phyloP scores from a whole-genome alignment of 2,113 vertebrate genomes.

The Phaethon lepturus region DNA sequence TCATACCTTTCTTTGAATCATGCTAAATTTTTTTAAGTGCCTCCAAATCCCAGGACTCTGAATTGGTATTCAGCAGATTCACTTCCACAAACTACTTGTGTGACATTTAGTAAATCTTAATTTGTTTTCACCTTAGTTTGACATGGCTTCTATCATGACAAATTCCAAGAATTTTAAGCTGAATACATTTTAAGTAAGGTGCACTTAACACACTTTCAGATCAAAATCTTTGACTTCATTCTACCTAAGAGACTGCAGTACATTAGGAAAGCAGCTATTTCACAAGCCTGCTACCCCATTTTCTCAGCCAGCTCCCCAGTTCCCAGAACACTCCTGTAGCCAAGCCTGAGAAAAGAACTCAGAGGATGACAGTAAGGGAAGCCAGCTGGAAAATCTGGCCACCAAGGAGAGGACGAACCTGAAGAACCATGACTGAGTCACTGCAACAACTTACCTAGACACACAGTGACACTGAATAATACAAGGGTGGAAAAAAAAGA shows the following conservation, averaged over 20 bases:
- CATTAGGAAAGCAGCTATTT: not conserved
- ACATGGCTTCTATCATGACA: not conserved
- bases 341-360: not conserved
- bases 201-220: not conserved
- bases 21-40: accelerated
- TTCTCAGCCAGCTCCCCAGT: not conserved
- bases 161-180: not conserved
- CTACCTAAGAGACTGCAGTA: not conserved
- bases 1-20: not conserved
- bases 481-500: not conserved
- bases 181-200: not conserved
- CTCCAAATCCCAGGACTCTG: not conserved
- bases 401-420: not conserved
- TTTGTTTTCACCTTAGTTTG: not conserved
- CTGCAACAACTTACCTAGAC: not conserved
- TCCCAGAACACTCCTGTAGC: not conserved
- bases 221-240: not conserved
- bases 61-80: not conserved
- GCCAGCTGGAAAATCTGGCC: not conserved
- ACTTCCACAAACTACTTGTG: not conserved
- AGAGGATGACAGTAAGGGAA: not conserved
- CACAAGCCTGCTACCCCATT: not conserved
- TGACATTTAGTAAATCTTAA: not conserved
- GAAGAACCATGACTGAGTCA: not conserved
- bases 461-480: not conserved